A percentile compares a stretch with the other conserved stretches of the same genome.
Conservation (phyloP, 2,888 invertebrate species). For the Caenorhabditis sp. region DNA sequence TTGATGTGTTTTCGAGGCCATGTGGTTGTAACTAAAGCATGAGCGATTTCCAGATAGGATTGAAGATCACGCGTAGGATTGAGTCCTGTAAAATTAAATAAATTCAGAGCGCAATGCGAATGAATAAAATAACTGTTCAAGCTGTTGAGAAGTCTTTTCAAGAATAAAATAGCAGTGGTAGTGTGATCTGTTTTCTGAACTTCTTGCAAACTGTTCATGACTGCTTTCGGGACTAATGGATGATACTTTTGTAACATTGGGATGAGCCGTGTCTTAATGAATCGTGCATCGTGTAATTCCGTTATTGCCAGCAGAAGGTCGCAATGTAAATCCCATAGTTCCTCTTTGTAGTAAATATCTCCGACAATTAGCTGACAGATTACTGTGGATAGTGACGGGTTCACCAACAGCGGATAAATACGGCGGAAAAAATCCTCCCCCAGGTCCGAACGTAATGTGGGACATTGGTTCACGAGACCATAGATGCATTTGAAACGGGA, state of each 20-base stretch:
- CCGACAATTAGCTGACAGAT: conserved; percentile 56
- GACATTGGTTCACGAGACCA: conserved; percentile 39
- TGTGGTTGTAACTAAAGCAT: conserved; percentile 37
- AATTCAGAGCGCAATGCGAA: background rate
- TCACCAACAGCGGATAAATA: conserved; percentile 38
- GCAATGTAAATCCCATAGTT: conserved; percentile 54
- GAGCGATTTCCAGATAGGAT: conserved; percentile 49
- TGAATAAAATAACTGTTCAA: background rate
- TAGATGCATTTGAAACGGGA: conserved; percentile 68
- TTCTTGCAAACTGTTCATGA: too few relatives aligned
- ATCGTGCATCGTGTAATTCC: background rate
- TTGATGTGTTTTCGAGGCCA: conserved; percentile 29
- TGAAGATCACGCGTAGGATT: conserved; percentile 15
- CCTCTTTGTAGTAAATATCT: conserved; percentile 38
- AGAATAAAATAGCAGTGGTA: conserved; percentile 30
- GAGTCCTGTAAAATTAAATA: background rate
- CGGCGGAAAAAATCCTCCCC: conserved; percentile 51
- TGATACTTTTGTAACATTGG: conserved; percentile 47
- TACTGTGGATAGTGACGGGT: conserved; percentile 55
- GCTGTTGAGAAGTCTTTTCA: conserved; percentile 18
- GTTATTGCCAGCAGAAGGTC: conserved; percentile 14
- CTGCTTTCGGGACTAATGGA: too few relatives aligned
- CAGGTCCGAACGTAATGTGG: conserved; percentile 36
- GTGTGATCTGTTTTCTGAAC: background rate
- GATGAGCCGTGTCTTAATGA: conserved; percentile 41